phyloP scores from a whole-genome alignment of 1,140 invertebrate genomes.

The Brachionus rotundiformis region DNA sequence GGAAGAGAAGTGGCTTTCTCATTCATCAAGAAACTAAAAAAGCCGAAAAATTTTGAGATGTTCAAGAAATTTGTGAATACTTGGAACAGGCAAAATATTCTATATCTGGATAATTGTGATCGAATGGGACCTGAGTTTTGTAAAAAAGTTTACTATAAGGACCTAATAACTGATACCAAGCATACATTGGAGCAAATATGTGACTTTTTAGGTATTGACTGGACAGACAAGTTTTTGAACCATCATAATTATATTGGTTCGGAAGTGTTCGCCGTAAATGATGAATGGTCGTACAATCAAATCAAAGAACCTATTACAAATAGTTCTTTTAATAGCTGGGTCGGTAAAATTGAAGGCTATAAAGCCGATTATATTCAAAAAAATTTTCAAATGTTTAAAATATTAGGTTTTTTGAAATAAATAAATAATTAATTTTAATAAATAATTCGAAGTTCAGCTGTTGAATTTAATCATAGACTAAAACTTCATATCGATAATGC shows the following conservation, averaged over 20 bases:
- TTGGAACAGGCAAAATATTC: neutral
- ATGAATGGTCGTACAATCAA: slow-evolving; percentile 95
- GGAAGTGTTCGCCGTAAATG: slow-evolving; percentile 80
- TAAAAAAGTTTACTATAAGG: slow-evolving; percentile 90
- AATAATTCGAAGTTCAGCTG: too few species aligned
- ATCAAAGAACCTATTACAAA: slow-evolving; percentile 96
- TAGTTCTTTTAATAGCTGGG: slow-evolving; percentile 94
- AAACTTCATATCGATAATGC: too few species aligned
- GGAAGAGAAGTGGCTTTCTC: slow-evolving; percentile 96
- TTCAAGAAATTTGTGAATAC: neutral
- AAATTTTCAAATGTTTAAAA: neutral
- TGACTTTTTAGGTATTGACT: slow-evolving; percentile 84
- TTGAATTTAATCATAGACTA: too few species aligned
- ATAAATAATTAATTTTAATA: too few species aligned
- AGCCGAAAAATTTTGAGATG: slow-evolving; percentile 75
- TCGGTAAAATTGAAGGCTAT: slow-evolving; percentile 84
- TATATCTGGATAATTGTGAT: slow-evolving; percentile 8
- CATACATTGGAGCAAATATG: slow-evolving; percentile 85
- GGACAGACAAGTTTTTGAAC: slow-evolving; percentile 92
- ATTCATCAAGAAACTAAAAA: slow-evolving; percentile 85
- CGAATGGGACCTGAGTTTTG: slow-evolving; percentile 80
- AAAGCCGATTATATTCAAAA: slow-evolving; percentile 58
- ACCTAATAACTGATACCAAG: slow-evolving; percentile 87
- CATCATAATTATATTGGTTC: slow-evolving; percentile 96
- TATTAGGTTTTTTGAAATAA: neutral